phyloP scores from a whole-genome alignment of 1,140 invertebrate species.

The Adelges cooleyi region DNA sequence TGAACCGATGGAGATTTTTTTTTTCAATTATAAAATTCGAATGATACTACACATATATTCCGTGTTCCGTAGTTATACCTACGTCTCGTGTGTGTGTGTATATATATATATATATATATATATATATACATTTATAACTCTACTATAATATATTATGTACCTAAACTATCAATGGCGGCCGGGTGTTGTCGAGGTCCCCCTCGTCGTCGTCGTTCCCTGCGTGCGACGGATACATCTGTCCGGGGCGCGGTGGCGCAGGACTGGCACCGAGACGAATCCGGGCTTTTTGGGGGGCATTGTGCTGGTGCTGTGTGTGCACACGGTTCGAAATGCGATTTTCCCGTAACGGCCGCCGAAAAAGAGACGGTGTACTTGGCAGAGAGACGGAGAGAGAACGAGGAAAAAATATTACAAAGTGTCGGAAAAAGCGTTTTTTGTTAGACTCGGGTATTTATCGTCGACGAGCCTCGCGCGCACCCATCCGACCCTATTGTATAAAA shows the following conservation, averaged over 20 bases:
- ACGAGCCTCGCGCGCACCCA: neutral
- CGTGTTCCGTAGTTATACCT: no score
- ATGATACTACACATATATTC: no score
- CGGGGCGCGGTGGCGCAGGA: neutral
- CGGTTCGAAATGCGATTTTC: constrained; percentile 1
- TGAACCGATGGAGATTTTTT: no score
- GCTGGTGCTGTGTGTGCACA: neutral
- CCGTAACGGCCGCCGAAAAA: constrained; percentile 1
- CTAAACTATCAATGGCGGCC: constrained; percentile 11
- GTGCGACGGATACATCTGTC: constrained; percentile 9
- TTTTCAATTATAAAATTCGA: no score
- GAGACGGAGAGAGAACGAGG: neutral
- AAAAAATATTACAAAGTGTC: neutral
- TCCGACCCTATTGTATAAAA: neutral
- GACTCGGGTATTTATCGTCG: constrained; percentile 16
- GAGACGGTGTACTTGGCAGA: no score
- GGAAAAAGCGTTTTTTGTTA: constrained; percentile 28
- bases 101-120: no score
- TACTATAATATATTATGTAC: no score
- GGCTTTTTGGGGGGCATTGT: neutral
- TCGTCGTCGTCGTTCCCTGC: neutral
- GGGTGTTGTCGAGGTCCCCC: constrained; percentile 1
- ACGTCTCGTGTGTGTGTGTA: no score
- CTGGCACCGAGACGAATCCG: constrained; percentile 20
- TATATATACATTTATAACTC: no score